phyloP scores from a whole-genome alignment of 1,140 invertebrate genomes.

The Berghia stephanieae region DNA sequence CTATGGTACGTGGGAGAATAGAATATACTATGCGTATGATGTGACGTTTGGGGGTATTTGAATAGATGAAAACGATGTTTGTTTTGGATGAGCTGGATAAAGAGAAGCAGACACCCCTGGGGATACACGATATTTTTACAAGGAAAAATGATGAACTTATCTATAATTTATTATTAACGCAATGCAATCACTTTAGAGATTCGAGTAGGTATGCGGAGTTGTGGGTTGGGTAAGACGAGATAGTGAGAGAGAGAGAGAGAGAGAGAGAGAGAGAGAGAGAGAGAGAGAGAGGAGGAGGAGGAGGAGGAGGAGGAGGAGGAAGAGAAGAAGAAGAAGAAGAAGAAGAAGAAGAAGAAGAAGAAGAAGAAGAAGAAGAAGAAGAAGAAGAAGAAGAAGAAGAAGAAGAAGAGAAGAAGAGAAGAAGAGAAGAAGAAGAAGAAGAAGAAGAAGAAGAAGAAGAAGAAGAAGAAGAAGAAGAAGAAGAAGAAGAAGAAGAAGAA shows the following conservation, averaged over 20 bases:
- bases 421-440: background rate
- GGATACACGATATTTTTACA: background rate
- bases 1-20: too few relatives aligned
- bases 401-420: background rate
- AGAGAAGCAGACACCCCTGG: conserved; percentile 12
- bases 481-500: background rate
- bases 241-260: conserved; percentile 13
- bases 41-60: too few relatives aligned
- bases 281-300: background rate
- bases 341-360: background rate
- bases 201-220: too few relatives aligned
- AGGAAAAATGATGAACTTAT: background rate
- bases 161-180: background rate
- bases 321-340: background rate
- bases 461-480: background rate
- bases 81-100: conserved; percentile 8
- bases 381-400: too few relatives aligned
- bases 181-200: too few relatives aligned
- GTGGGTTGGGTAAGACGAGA: background rate
- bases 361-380: background rate
- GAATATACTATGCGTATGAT: too few relatives aligned
- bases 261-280: background rate
- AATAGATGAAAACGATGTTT: too few relatives aligned
- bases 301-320: background rate
- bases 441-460: background rate